Base-by-base conservation (phyloP, 1,140 invertebrate species). In the Pseudomyrmex concolor region DNA sequence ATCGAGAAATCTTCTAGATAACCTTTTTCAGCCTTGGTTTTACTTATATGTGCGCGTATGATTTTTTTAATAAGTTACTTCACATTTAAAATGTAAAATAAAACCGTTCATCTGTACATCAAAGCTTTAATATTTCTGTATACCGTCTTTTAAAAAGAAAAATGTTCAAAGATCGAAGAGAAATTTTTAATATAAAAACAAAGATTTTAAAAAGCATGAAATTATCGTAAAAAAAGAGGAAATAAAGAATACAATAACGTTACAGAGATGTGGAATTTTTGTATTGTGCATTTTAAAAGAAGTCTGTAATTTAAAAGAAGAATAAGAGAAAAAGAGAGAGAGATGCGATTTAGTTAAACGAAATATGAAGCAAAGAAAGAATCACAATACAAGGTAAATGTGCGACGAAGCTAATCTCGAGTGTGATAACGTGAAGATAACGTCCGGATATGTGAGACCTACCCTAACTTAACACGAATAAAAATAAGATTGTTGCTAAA, bases 361-460 rank as follows among this genome's bases (percentile, higher is more conserved):
- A 66, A 74, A 86, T 48, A 85, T 48, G 76, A 50, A 34, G 17
- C 55, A 63, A 62, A 68, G 82, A 87, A 91, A 88, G 54, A 83
- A 64, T 43, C 76, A 85, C 74, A 77, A 72, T 88, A 62, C 43
- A 87, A 62, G 88, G 84, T 72, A 89, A 89, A 89, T 82, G 84
- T 88, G 67, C 77, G 74, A 88, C 77, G 76, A 91, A 84, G 86
- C 87, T 91, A 92, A 92, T 91, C 91, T 91, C 72, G 67, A 81
- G 74, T 87, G 66, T 54, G 91, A 93, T 92, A 92, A 92, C 87
- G 84, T 59, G 43, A 57, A 91, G 91, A 92, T 91, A 92, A 91
- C 81, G 86, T 51, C 45, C 77, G 45, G 66, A 78, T 34, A 34
- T 77, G 22, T 78, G 67, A 78, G 54, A 68, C 72, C 34, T 55